These are phyloP conservation scores for Athrips mouffetella DNA, from an alignment of 2,888 invertebrate species.

Conservation along the genomic window DNA sequence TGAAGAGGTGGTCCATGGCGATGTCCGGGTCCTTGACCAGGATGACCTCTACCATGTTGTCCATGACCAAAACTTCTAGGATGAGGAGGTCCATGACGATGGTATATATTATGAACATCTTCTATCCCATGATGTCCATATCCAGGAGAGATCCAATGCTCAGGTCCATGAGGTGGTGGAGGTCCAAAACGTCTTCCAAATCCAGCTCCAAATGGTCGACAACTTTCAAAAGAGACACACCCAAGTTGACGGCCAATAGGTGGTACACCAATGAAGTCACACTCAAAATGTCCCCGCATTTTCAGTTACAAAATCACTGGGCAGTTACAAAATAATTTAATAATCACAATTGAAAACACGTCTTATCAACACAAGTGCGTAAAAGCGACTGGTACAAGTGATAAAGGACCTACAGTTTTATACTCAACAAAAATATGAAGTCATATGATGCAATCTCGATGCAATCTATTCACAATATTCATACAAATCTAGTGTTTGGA, in stretches of 20 bases:
- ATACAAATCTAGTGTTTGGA: too few relatives aligned
- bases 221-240: background rate
- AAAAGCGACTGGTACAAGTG: background rate
- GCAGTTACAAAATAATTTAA: too few relatives aligned
- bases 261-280: background rate
- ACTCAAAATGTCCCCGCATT: constrained; percentile 13
- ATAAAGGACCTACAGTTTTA: background rate
- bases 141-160: background rate
- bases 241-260: background rate
- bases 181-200: background rate
- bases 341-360: background rate
- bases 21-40: too few relatives aligned
- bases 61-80: too few relatives aligned
- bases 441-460: background rate
- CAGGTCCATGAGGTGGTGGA: constrained; percentile 8
- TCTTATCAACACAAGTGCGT: background rate
- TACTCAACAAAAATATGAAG: background rate
- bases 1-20: too few relatives aligned
- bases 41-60: too few relatives aligned
- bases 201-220: background rate
- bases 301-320: background rate
- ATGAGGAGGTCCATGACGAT: background rate
- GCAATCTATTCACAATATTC: background rate
- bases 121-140: too few relatives aligned
- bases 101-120: too few relatives aligned